Conservation (phyloP, 2,113 vertebrate species). For the Leucosticte australis region DNA sequence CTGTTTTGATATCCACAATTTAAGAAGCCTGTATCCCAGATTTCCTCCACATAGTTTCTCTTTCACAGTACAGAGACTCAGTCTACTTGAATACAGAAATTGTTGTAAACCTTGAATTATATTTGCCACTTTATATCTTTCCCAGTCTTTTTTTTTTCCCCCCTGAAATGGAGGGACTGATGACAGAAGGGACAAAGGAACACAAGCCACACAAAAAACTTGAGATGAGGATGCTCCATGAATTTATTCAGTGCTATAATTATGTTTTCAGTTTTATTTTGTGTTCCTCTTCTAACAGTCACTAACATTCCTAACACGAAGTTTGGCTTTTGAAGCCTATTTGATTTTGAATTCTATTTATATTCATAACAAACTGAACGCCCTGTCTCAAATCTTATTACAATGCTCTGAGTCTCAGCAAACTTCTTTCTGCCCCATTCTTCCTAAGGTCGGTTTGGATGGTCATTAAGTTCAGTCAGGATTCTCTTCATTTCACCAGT, state of each 20-base stretch:
- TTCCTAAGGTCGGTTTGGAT: not conserved
- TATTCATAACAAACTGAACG: not conserved
- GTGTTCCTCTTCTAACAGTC: not conserved
- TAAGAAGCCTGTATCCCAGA: not conserved
- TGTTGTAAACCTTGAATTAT: not conserved
- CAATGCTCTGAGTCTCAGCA: not conserved
- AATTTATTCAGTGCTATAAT: not conserved
- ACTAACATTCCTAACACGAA: not conserved
- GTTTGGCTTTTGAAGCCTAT: not conserved
- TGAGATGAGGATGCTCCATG: not conserved
- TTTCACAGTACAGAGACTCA: not conserved
- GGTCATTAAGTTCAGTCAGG: not conserved
- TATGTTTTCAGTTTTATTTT: not conserved
- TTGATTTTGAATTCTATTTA: conserved; percentile 15
- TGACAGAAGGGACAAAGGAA: not conserved
- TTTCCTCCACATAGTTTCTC: not conserved
- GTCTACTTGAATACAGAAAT: not conserved
- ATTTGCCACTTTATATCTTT: not conserved
- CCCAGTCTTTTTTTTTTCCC: not conserved
- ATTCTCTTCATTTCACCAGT: conserved; percentile 1
- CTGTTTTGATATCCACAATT: not conserved
- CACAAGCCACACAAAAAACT: not conserved
- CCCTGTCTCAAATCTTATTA: not conserved
- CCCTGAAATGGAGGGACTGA: not conserved
- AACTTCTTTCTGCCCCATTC: not conserved